Evolutionary conservation across 2,113 vertebrate genomes (phyloP).

Genomic region (Nibea coibor): DNA sequence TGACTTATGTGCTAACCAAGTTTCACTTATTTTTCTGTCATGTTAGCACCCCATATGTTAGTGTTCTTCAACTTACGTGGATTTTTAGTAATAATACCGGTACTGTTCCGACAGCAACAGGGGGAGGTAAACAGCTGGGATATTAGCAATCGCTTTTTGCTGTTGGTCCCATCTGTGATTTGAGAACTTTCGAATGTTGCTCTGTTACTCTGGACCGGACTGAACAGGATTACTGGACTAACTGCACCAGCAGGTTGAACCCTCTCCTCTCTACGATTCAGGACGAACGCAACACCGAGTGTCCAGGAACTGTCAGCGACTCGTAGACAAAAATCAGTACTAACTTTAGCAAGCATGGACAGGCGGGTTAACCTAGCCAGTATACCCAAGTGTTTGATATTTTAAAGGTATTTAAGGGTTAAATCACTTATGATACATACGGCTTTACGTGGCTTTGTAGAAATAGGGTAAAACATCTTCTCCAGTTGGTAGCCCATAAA

Average conservation of each 20-base stretch:
- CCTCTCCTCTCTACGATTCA: not conserved
- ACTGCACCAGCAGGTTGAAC: not conserved
- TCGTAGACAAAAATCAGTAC: constrained; percentile 2
- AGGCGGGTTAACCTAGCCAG: not conserved
- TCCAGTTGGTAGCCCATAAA: no score
- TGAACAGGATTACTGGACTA: no score
- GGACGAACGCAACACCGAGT: not conserved
- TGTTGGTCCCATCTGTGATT: not conserved
- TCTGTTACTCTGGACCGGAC: no score
- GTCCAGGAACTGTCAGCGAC: not conserved
- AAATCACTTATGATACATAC: not conserved
- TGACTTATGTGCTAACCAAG: no score
- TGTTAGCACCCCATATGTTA: no score
- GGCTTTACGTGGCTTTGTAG: not conserved
- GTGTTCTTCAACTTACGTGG: no score
- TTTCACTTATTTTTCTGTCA: no score
- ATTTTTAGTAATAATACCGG: not conserved
- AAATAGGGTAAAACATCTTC: not conserved
- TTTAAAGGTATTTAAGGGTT: not conserved
- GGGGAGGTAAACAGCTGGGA: not conserved
- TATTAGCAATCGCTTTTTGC: not conserved
- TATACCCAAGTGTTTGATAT: not conserved
- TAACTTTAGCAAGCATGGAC: not conserved
- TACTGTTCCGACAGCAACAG: not conserved
- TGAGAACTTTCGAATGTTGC: not conserved